Conservation (phyloP, 2,888 invertebrate genomes). For the Temnothorax ravouxi region DNA sequence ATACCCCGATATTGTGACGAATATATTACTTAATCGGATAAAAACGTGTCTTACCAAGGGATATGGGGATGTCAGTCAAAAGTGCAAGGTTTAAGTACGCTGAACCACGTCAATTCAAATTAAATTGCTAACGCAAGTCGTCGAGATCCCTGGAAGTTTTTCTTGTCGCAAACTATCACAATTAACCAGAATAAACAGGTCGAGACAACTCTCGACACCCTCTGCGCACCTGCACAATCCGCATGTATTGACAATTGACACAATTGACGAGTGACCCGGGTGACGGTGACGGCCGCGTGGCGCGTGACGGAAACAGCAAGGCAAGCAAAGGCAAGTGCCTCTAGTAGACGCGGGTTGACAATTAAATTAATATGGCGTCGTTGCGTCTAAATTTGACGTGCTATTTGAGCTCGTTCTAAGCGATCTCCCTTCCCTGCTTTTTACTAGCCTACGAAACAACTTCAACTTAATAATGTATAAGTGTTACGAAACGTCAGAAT, state of each 20-base stretch:
- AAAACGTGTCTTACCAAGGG: conserved; percentile 5
- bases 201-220: too few relatives aligned
- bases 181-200: neutral
- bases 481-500: too few relatives aligned
- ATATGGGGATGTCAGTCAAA: neutral
- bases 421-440: too few relatives aligned
- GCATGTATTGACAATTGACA: neutral
- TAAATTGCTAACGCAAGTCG: neutral
- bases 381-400: neutral
- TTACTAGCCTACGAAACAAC: too few relatives aligned
- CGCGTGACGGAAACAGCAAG: too few relatives aligned
- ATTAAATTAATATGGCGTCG: conserved; percentile 2
- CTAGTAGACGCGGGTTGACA: neutral
- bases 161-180: neutral
- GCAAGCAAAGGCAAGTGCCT: neutral
- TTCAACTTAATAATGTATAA: too few relatives aligned
- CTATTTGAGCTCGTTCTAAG: too few relatives aligned
- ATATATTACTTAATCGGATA: neutral
- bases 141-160: neutral
- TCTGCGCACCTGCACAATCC: too few relatives aligned
- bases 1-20: conserved; percentile 32
- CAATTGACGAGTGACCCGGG: too few relatives aligned
- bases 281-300: too few relatives aligned
- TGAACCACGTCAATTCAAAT: neutral
- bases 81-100: neutral